Conservation (phyloP, 2,113 vertebrate species). For the Cromileptes altivelis region DNA sequence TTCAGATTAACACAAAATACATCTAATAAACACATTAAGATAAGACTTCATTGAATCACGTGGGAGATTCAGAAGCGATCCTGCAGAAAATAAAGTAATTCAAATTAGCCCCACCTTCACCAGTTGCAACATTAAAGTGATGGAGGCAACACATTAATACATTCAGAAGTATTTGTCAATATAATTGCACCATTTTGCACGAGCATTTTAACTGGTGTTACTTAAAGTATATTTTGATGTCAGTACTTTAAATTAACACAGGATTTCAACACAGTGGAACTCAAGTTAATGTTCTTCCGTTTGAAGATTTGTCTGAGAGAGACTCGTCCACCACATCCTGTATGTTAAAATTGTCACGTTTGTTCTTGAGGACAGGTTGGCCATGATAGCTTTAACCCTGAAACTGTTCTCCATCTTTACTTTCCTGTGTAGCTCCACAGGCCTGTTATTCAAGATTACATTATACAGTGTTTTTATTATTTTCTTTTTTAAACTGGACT, state of each 20-base stretch:
- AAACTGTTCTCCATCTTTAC: not conserved
- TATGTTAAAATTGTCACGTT: not conserved
- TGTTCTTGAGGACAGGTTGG: not conserved
- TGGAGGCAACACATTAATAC: too few species aligned
- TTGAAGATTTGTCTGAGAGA: not conserved
- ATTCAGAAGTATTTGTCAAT: too few species aligned
- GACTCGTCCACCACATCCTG: not conserved
- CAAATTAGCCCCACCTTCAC: not conserved
- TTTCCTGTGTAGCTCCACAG: not conserved
- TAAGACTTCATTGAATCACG: not conserved
- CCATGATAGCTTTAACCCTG: not conserved
- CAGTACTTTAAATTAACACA: too few species aligned
- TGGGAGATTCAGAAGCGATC: not conserved
- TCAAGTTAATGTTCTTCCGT: too few species aligned
- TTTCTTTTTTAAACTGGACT: not conserved
- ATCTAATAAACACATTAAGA: not conserved
- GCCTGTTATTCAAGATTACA: not conserved
- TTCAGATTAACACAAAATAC: not conserved
- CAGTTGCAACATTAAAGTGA: not conserved
- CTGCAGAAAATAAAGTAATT: not conserved
- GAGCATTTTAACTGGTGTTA: too few species aligned
- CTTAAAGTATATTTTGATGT: too few species aligned
- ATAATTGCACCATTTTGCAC: not conserved
- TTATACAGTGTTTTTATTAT: not conserved
- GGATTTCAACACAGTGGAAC: too few species aligned